A percentile compares a stretch with the other conserved stretches of the same genome.
These are phyloP conservation scores for Marmota flaviventris DNA, from an alignment of 2,113 vertebrate genomes.

Conservation along the genomic window DNA sequence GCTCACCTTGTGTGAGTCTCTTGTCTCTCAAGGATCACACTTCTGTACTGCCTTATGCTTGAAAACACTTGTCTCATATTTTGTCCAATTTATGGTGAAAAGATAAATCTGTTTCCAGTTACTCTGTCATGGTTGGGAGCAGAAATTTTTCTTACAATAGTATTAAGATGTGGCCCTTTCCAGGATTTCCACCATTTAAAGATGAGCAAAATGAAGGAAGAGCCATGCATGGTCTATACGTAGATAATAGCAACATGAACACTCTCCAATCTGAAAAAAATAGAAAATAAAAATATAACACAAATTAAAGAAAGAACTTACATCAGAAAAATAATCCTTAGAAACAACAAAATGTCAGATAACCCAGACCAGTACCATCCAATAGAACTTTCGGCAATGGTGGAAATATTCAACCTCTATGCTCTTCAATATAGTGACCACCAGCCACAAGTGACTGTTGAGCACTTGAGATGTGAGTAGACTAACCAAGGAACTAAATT, in stretches of 20 bases:
- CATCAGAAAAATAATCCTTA: background rate
- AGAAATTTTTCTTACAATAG: background rate
- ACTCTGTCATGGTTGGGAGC: background rate
- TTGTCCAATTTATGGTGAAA: background rate
- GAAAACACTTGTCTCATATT: background rate
- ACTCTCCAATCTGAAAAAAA: background rate
- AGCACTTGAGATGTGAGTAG: constrained; percentile 29
- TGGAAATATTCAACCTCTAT: background rate
- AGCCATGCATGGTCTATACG: background rate
- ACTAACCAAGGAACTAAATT: background rate
- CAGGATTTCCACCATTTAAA: constrained; percentile 21
- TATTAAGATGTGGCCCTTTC: background rate
- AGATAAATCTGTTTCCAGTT: background rate
- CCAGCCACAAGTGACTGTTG: background rate
- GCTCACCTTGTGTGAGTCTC: background rate
- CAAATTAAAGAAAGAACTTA: constrained; percentile 13
- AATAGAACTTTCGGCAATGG: background rate
- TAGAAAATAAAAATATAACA: background rate
- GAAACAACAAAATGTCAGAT: constrained; percentile 25
- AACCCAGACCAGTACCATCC: background rate
- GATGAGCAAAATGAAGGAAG: constrained; percentile 54
- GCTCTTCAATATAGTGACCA: background rate
- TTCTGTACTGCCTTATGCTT: background rate
- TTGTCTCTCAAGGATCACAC: background rate
- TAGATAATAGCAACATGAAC: background rate